These are phyloP conservation scores for human DNA, from an alignment of 2,113 vertebrate genomes.

Conservation along the genomic window GRCh38 chr17:40031001-40031500, in stretches of 20 bases:
- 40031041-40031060: not conserved
- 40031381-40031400: not conserved
- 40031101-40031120: accelerated
- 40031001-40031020: not conserved
- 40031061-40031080: not conserved
- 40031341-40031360: not conserved
- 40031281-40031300: not conserved
- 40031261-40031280: not conserved
- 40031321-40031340: not conserved
- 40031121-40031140: not conserved
- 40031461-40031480: not conserved
- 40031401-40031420: not conserved
- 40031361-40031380: not conserved
- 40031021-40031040: not conserved
- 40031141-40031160: conserved; percentile 84
- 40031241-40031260: conserved; percentile 87
- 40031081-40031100: not conserved
- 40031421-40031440: not conserved
- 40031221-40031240: conserved; percentile 93
- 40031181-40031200: conserved; percentile 92
- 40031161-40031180: conserved; percentile 89
- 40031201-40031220: conserved; percentile 97
- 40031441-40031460: not conserved
- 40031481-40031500: not conserved
- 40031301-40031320: not conserved